Evolutionary conservation across 92 coral and sea anemone genomes (phyloP), one percentile per base, ranked within the genome.

Genomic region (Meandrina meandrites): DNA sequence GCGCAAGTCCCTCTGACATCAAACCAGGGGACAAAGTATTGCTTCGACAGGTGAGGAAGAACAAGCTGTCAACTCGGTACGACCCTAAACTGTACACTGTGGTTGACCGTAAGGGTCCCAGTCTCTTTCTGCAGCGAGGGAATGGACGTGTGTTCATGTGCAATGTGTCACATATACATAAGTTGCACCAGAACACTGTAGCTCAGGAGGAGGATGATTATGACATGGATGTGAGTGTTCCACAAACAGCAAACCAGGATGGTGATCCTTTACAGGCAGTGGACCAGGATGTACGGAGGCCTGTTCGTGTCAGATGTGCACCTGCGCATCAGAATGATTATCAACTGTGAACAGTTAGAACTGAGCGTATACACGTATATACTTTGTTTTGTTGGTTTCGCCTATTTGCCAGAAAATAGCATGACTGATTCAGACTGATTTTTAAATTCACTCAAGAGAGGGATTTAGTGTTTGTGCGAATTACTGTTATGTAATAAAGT

Each of bases 11-110:
- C 28, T 75, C 79, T 1, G 79, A 75, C 12, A 24, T 80, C 19
- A 62, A 73, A n/a, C 71, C 79, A 10, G 92, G 89, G 30, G 82
- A 86, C 54, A 75, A 86, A 86, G 89, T 90, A 42, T 71, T 90
- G 58, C 32, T 90, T 13, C 92, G 81, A 51, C 89, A 90, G 82
- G 64, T 34, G 16, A 73, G 35, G 73, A 53, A 64, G 27, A 45
- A 85, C 81, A 89, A 85, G 56, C 64, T 89, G 31, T 85, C 83
- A 47, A 85, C 72, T 17, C 53, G 75, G 42, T 85, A 22, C 50
- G 89, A 89, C 73, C 75, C 86, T 8, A 64, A 58, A 57, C 92
- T 83, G 27, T 85, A 85, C 83, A 86, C 75, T 1, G 88, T 85
- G 56, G 47, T 73, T 48, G 89, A 73, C 42, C 76, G 80, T 42